Conservation (phyloP, 2,797 vertebrate species). For the Apogon hyalosoma region DNA sequence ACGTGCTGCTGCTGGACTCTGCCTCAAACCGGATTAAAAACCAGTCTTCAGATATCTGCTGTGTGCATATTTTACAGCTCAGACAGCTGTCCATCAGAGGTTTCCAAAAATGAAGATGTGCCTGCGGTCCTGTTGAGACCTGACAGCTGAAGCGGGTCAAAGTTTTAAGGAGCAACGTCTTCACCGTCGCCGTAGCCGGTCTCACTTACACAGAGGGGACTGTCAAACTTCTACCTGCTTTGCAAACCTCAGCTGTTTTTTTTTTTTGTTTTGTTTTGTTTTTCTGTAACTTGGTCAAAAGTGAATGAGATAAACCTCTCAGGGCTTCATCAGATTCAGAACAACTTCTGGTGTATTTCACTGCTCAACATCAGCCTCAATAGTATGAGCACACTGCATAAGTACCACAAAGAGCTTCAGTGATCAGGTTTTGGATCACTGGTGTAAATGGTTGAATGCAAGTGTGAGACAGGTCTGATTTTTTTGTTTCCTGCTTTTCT, state of each 20-base stretch:
- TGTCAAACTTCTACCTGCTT: slow-evolving; percentile 27
- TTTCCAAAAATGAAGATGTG: background rate
- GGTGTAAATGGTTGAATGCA: slow-evolving; percentile 26
- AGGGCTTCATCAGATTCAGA: slow-evolving; percentile 7
- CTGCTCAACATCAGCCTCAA: background rate
- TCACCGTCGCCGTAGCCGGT: slow-evolving; percentile 19
- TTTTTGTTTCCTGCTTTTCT: slow-evolving; percentile 7
- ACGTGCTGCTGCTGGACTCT: background rate
- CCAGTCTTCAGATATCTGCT: background rate
- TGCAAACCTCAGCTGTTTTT: slow-evolving; percentile 16
- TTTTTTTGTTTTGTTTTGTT: background rate
- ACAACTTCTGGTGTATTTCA: no score
- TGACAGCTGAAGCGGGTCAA: slow-evolving; percentile 4
- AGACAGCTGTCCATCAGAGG: slow-evolving; percentile 8
- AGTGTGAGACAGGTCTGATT: slow-evolving; percentile 16
- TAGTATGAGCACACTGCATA: slow-evolving; percentile 27
- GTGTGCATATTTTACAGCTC: background rate
- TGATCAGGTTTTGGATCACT: slow-evolving; percentile 11
- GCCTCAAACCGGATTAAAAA: slow-evolving; percentile 2
- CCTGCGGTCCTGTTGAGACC: slow-evolving; percentile 21
- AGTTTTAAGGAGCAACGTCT: slow-evolving; percentile 38
- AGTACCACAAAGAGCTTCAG: slow-evolving; percentile 28
- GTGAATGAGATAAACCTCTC: slow-evolving; percentile 16
- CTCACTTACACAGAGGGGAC: slow-evolving; percentile 15
- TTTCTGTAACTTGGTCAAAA: slow-evolving; percentile 3